phyloP scores from a whole-genome alignment of 2,888 invertebrate genomes.

The Amphipyra tragopoginis region DNA sequence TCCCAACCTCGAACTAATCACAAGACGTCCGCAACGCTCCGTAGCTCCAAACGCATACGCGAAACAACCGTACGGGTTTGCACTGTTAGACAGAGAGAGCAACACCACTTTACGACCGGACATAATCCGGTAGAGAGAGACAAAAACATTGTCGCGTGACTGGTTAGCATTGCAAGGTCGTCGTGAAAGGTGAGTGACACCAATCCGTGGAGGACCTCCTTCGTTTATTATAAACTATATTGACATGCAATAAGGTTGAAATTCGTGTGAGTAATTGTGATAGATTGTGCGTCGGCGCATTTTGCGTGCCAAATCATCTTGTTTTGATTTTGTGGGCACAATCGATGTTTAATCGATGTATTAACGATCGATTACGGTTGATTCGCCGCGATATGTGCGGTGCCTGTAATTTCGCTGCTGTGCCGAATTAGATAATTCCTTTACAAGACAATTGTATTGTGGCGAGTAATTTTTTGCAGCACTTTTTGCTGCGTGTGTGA shows the following conservation, averaged over 20 bases:
- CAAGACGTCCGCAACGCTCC: conserved; percentile 66
- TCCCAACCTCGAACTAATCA: conserved; percentile 46
- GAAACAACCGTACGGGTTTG: conserved; percentile 66
- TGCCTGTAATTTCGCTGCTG: conserved; percentile 66
- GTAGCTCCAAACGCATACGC: conserved; percentile 56
- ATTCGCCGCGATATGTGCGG: conserved; percentile 65
- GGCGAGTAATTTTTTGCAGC: conserved; percentile 28
- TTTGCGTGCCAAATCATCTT: conserved; percentile 81
- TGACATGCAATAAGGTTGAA: conserved; percentile 18
- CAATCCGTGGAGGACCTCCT: conserved; percentile 41
- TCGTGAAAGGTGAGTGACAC: conserved; percentile 84
- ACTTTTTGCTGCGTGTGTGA: conserved; percentile 18
- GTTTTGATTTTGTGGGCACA: conserved; percentile 72
- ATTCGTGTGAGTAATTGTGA: conserved; percentile 24
- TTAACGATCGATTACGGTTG: conserved; percentile 60
- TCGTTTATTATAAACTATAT: conserved; percentile 46
- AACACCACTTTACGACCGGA: conserved; percentile 51
- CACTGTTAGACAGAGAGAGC: conserved; percentile 66
- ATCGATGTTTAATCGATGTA: conserved; percentile 79
- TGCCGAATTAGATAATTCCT: conserved; percentile 66
- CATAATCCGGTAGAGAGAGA: conserved; percentile 64
- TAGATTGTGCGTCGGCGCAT: conserved; percentile 65
- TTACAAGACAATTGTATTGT: conserved; percentile 26
- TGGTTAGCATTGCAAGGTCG: conserved; percentile 90
- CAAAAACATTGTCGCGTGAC: conserved; percentile 76